A percentile compares a stretch with the other conserved stretches of the same genome.
These are phyloP conservation scores for Coilia nasus DNA, from an alignment of 2,797 vertebrate species.

Conservation along the genomic window DNA sequence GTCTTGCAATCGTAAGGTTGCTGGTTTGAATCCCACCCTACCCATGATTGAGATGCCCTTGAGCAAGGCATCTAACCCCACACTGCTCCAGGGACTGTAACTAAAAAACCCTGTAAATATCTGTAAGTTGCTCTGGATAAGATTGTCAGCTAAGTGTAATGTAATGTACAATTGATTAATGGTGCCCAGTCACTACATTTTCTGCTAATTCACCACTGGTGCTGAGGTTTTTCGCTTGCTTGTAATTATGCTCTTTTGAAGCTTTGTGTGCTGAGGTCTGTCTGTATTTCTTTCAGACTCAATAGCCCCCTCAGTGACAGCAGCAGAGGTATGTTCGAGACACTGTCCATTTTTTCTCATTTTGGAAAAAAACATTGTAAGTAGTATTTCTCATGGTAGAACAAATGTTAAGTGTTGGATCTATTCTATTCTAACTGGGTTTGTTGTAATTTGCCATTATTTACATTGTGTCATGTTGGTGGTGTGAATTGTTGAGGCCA, in stretches of 20 bases:
- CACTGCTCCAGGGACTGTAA: too few relatives aligned
- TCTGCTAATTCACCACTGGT: not conserved
- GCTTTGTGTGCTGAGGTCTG: not conserved
- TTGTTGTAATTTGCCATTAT: not conserved
- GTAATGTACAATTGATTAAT: too few relatives aligned
- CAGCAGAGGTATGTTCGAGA: slow-evolving; percentile 63
- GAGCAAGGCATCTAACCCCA: too few relatives aligned
- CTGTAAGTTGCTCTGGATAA: too few relatives aligned
- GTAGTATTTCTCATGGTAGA: not conserved
- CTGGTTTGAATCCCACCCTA: too few relatives aligned
- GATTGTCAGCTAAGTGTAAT: too few relatives aligned
- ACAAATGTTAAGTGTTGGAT: not conserved
- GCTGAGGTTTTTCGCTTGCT: not conserved
- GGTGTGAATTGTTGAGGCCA: not conserved
- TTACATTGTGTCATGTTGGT: not conserved
- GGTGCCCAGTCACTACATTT: not conserved
- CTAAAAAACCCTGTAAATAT: too few relatives aligned
- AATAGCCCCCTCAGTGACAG: slow-evolving; percentile 68
- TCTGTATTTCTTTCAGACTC: slow-evolving; percentile 63
- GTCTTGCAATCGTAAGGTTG: too few relatives aligned
- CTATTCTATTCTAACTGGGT: too few relatives aligned
- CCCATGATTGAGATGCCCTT: too few relatives aligned
- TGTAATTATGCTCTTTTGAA: not conserved
- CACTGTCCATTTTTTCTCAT: not conserved
- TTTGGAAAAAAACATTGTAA: not conserved